Conservation (phyloP, 92 coral and sea anemone genomes). For the Heteractis magnifica region DNA sequence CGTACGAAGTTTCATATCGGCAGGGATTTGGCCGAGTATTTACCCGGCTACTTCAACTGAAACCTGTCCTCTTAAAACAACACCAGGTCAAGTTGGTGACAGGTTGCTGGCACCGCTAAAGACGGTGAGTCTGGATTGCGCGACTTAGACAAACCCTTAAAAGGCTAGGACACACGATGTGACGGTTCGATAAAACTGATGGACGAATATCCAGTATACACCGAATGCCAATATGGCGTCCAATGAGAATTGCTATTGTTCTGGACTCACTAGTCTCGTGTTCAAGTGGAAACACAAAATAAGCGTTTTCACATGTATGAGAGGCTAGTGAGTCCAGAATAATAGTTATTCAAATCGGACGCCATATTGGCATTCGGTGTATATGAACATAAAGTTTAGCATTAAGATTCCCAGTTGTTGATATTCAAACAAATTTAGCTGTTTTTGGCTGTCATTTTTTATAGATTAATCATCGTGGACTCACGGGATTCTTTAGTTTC, state of each 20-base stretch:
- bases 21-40: constrained; percentile 18
- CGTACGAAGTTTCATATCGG: constrained; percentile 17
- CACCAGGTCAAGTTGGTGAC: constrained; percentile 14
- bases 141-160: not conserved
- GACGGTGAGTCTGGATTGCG: constrained; percentile 12
- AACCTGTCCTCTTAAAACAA: constrained; percentile 26
- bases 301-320: too few species aligned
- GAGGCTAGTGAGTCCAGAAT: too few species aligned
- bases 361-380: too few species aligned
- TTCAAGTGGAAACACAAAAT: too few species aligned
- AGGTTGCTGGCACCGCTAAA: constrained; percentile 18
- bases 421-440: not conserved
- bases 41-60: constrained; percentile 14
- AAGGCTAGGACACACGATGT: not conserved
- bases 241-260: too few species aligned
- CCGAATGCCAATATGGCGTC: too few species aligned
- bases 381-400: too few species aligned
- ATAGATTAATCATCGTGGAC: constrained; percentile 39
- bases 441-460: not conserved
- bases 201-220: too few species aligned
- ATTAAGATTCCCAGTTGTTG: too few species aligned
- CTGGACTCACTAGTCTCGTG: too few species aligned
- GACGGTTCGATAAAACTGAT: too few species aligned
- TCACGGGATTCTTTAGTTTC: constrained; percentile 66
- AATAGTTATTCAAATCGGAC: too few species aligned